phyloP scores from a whole-genome alignment of 2,888 invertebrate species.

The Drosophila testacea region DNA sequence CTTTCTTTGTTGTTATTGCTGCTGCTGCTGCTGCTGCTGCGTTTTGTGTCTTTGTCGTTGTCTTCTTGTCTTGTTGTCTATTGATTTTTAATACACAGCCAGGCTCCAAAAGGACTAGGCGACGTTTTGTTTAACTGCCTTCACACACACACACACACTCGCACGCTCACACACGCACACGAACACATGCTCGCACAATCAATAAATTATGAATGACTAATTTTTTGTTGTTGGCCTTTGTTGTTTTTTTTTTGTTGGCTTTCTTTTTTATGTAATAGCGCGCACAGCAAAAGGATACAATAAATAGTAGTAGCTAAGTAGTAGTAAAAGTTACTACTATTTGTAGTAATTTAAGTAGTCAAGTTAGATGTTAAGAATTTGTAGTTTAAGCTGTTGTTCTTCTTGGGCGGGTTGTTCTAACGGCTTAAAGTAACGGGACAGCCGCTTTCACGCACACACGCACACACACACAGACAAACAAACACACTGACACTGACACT shows the following conservation, averaged over 20 bases:
- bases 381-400: not conserved
- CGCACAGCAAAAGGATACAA: conserved; percentile 17
- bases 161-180: conserved; percentile 13
- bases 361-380: not conserved
- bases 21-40: conserved; percentile 25
- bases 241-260: conserved; percentile 25
- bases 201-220: conserved; percentile 69
- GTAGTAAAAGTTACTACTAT: not conserved
- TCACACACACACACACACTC: conserved; percentile 26
- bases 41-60: conserved; percentile 23
- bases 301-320: conserved; percentile 10
- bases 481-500: conserved; percentile 18
- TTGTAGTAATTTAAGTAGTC: not conserved
- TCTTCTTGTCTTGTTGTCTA: conserved; percentile 42
- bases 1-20: conserved; percentile 46
- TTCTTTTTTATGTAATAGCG: conserved; percentile 55
- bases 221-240: conserved; percentile 12
- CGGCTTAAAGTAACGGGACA: conserved; percentile 4
- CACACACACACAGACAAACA: conserved; percentile 14
- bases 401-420: conserved; percentile 16
- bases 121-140: conserved; percentile 55
- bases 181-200: conserved; percentile 41
- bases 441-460: conserved; percentile 36
- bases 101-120: conserved; percentile 42
- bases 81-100: conserved; percentile 51